Evolutionary conservation across 1,140 invertebrate species (phyloP), one percentile per base, ranked within the genome.

Genomic region (Heliconius nattereri): DNA sequence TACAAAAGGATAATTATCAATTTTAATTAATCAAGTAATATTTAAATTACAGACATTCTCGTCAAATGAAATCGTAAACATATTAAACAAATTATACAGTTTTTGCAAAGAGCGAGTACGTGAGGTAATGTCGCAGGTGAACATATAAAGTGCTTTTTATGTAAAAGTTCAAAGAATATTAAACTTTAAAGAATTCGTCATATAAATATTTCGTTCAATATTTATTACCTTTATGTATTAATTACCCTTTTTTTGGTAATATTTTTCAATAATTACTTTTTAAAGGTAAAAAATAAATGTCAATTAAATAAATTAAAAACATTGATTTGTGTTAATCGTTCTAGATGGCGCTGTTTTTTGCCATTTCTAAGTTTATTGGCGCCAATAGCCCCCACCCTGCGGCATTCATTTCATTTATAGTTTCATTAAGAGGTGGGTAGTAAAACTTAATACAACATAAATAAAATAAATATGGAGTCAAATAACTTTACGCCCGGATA

Each of bases 51-150:
- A 66, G 60, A 13, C 9, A 66, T 66, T 66, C 26, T 16, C 20
- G 54, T 60, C 54, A 26, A 60, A 60, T 23, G 54, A 60, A 66
- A 66, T 66, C 26, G 23, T 66, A 66, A 66, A 60, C n/a, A 26
- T 60, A 23, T 60, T 16, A 60, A 23, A 29, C 60, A 66, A 66
- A 66, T 66, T 66, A 66, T 29, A 66, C 26, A 2, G 60, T 66
- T 29, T 66, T 66, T 66, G 9, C 60, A 29, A 66, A 66, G 60
- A 66, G 60, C 60, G n/a, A 66, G 60, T 66, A 85, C 85, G 83
- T 84, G 85, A 85, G 84, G 84, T 85, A 84, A 87, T 78, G 80
- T 82, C 78, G 78, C 87, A 89, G 86, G 86, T 89, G 86, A 85
- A 78, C 80, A 19, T 66, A 29, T 26, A 66, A 60, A 60, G 11